phyloP scores from a whole-genome alignment of 1,140 invertebrate species.

The Bombus vancouverensis region DNA sequence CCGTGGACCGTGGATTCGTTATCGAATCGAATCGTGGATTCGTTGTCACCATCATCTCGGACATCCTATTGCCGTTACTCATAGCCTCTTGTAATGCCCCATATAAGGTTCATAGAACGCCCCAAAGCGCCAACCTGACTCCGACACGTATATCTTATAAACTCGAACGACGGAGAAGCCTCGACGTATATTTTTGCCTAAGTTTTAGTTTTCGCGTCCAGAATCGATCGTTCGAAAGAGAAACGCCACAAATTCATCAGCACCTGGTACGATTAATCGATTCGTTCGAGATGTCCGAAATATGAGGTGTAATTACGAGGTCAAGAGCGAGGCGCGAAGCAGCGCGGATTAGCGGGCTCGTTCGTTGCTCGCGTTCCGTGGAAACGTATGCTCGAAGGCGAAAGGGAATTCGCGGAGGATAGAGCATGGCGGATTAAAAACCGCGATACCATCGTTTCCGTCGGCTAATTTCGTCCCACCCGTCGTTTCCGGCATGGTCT shows the following conservation, averaged over 20 bases:
- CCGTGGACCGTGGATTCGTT: no score
- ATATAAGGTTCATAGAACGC: no score
- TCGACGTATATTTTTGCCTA: no score
- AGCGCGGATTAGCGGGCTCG: background rate
- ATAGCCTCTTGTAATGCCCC: no score
- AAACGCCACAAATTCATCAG: background rate
- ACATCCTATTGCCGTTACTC: no score
- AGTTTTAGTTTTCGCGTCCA: background rate
- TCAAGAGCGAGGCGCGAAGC: background rate
- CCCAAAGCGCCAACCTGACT: no score
- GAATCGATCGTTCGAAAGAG: background rate
- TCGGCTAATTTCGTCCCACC: slow-evolving; percentile 33
- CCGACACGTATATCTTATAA: no score
- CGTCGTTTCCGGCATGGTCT: slow-evolving; percentile 14
- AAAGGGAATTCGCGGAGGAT: background rate
- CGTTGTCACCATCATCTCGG: no score
- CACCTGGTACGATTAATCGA: background rate
- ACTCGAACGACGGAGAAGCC: no score
- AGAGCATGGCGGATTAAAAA: slow-evolving; percentile 5
- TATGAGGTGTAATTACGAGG: background rate
- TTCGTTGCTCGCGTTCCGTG: background rate
- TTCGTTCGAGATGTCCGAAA: background rate
- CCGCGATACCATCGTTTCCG: slow-evolving; percentile 14
- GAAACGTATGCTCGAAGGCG: background rate
- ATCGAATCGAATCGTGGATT: no score